Evolutionary conservation across 2,113 vertebrate genomes (phyloP).

Genomic region (Scortum barcoo): DNA sequence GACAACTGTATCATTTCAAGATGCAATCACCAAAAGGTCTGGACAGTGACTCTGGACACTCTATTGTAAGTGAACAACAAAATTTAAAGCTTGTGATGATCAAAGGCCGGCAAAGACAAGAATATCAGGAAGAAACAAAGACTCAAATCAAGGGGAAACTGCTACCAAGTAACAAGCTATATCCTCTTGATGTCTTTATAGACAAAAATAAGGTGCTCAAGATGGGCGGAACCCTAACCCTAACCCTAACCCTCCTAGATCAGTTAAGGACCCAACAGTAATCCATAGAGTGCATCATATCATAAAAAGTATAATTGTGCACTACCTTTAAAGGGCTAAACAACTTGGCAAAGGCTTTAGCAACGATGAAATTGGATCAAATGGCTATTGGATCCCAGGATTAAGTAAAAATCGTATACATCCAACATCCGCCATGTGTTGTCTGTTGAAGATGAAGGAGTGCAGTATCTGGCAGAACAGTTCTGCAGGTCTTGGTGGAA

Average conservation of each 20-base stretch:
- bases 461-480: no score
- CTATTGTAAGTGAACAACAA: no score
- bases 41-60: slow-evolving; percentile 16
- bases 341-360: neutral
- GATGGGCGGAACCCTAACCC: neutral
- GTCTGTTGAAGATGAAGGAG: neutral
- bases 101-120: no score
- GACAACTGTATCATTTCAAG: slow-evolving; percentile 21
- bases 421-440: neutral
- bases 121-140: no score
- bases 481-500: no score
- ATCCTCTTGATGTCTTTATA: no score
- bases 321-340: neutral
- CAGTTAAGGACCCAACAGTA: neutral
- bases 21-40: slow-evolving; percentile 12
- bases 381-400: neutral
- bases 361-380: neutral
- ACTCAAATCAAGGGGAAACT: no score
- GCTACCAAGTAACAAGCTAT: no score
- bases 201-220: neutral
- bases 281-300: neutral
- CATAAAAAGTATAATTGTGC: neutral
- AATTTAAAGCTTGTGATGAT: no score
- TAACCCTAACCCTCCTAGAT: no score
- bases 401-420: no score